Percentiles rank a stretch among this genome's conserved stretches.
These are phyloP conservation scores for Cyclargus thomasi DNA, from an alignment of 1,140 invertebrate species.

Conservation along the genomic window DNA sequence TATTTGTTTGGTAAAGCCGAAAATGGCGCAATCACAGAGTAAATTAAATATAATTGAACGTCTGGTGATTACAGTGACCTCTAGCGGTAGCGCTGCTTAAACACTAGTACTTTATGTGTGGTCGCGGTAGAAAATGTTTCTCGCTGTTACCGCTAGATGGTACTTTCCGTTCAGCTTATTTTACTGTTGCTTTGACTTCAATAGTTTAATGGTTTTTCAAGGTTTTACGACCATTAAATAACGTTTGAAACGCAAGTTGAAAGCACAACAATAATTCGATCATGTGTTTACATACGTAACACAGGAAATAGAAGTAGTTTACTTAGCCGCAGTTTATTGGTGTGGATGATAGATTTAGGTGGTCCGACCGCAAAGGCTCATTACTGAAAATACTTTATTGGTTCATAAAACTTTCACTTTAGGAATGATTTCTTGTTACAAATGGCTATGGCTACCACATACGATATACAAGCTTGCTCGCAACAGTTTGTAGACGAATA, in stretches of 20 bases:
- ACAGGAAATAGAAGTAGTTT: conserved; percentile 6
- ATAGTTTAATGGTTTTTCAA: conserved; percentile 31
- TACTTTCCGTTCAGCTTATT: conserved; percentile 33
- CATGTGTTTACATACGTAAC: conserved; percentile 13
- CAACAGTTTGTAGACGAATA: too few species aligned
- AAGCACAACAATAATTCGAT: neutral
- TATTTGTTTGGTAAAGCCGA: too few species aligned
- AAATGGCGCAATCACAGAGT: too few species aligned
- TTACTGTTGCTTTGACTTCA: conserved; percentile 17
- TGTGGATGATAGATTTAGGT: neutral
- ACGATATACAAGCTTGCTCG: too few species aligned
- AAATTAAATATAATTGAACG: too few species aligned
- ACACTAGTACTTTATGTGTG: conserved; percentile 28
- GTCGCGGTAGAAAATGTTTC: conserved; percentile 35
- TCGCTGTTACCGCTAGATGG: conserved; percentile 46
- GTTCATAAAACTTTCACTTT: neutral
- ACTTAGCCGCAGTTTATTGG: neutral
- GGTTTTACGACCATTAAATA: conserved; percentile 32
- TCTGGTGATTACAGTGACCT: conserved; percentile 19
- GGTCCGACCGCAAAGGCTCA: neutral
- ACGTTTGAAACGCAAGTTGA: conserved; percentile 1
- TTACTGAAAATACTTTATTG: conserved; percentile 3
- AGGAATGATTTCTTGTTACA: neutral
- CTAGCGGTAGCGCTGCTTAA: neutral
- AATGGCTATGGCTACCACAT: neutral